Conservation (phyloP, 2,113 vertebrate species). For the Nanorana parkeri region DNA sequence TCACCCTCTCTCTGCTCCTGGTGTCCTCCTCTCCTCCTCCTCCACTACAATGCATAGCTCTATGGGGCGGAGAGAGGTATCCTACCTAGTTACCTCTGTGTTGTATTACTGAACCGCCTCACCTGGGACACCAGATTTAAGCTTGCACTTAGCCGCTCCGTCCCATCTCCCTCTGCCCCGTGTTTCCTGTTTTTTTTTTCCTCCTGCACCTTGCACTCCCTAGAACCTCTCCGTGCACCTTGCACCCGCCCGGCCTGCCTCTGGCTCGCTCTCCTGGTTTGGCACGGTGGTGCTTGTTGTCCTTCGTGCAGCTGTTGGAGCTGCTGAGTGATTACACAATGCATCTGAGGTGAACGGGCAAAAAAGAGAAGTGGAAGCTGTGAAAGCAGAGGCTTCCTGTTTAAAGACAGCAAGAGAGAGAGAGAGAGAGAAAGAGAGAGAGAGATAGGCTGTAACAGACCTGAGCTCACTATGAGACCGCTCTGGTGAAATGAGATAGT, state of each 20-base stretch:
- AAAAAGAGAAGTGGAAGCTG: slow-evolving; percentile 65
- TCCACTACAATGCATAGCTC: neutral
- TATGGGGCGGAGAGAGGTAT: neutral
- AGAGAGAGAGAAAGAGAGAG: neutral
- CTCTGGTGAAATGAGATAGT: neutral
- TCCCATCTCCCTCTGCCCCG: neutral
- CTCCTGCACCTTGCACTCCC: slow-evolving; percentile 10
- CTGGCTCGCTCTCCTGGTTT: neutral
- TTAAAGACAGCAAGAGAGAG: slow-evolving; percentile 14
- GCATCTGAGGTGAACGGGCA: slow-evolving; percentile 23
- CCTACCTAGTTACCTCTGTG: slow-evolving; percentile 8
- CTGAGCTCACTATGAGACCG: too few relatives aligned
- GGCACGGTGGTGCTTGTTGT: neutral
- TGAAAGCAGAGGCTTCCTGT: slow-evolving; percentile 58
- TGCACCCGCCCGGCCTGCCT: neutral
- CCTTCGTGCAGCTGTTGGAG: neutral
- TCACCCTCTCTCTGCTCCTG: neutral
- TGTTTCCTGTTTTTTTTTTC: neutral
- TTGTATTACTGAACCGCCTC: neutral
- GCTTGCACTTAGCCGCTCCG: neutral
- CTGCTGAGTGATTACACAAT: slow-evolving; percentile 33
- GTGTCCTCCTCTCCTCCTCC: neutral
- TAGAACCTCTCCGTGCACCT: neutral
- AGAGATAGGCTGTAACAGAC: slow-evolving; percentile 30
- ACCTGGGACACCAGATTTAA: neutral